These are phyloP conservation scores for Zingel zingel DNA, from an alignment of 2,113 vertebrate species.

Conservation along the genomic window DNA sequence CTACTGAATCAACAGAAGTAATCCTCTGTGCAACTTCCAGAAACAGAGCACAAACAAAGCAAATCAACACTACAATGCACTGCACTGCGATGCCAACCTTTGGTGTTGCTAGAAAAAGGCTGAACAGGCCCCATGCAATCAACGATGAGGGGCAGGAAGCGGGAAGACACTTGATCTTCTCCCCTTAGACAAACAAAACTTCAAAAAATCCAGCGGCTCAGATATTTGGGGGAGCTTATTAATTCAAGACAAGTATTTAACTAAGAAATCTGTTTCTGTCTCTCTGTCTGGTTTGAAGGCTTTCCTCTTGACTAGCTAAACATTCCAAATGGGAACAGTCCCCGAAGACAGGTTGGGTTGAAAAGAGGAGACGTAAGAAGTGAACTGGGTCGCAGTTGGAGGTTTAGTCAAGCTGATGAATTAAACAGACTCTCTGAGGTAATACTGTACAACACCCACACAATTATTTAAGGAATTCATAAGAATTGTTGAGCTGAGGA, in stretches of 20 bases:
- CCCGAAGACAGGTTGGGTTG: constrained; percentile 44
- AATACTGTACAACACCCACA: constrained; percentile 54
- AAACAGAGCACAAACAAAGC: constrained; percentile 61
- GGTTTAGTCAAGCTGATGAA: constrained; percentile 72
- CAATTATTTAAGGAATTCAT: constrained; percentile 55
- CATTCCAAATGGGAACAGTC: constrained; percentile 49
- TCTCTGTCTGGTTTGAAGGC: constrained; percentile 56
- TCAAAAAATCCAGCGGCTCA: constrained; percentile 59
- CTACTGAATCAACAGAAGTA: constrained; percentile 42
- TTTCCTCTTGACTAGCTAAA: constrained; percentile 69
- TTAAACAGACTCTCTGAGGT: constrained; percentile 71
- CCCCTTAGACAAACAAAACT: constrained; percentile 57
- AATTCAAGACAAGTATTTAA: constrained; percentile 57
- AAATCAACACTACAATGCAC: constrained; percentile 48
- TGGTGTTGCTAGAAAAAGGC: constrained; percentile 62
- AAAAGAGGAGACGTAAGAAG: constrained; percentile 52
- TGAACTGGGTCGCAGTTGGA: constrained; percentile 68
- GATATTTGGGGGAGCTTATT: constrained; percentile 51
- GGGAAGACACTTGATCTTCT: constrained; percentile 49
- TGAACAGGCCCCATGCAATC: constrained; percentile 77
- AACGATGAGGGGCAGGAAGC: constrained; percentile 53
- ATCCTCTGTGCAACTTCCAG: constrained; percentile 43
- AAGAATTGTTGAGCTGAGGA: constrained; percentile 11
- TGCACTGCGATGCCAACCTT: constrained; percentile 60
- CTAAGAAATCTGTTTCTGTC: constrained; percentile 52